phyloP scores from a whole-genome alignment of 2,113 vertebrate genomes.

The Chaenocephalus aceratus region DNA sequence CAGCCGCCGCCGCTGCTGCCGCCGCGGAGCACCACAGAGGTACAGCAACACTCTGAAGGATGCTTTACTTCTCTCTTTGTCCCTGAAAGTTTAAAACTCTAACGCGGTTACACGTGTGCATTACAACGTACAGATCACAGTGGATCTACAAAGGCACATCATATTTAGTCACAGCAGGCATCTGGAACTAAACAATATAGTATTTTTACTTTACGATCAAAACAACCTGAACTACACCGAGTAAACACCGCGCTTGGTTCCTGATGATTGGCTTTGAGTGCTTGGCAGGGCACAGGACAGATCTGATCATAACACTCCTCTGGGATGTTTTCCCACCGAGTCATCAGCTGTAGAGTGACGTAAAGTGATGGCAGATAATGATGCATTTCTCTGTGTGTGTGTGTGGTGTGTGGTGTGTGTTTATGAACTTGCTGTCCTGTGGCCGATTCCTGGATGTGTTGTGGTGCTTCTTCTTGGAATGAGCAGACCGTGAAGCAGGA shows the following conservation, averaged over 20 bases:
- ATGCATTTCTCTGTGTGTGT: conserved; percentile 21
- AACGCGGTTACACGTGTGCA: not conserved
- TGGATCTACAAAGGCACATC: too few relatives aligned
- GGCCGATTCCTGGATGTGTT: conserved; percentile 61
- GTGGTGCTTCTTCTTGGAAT: conserved; percentile 51
- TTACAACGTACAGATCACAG: too few relatives aligned
- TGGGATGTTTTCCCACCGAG: conserved; percentile 46
- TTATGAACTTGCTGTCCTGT: conserved; percentile 56
- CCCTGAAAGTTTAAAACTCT: not conserved
- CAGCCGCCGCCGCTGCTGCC: conserved; percentile 71
- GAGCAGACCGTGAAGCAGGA: conserved; percentile 84
- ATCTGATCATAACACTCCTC: conserved; percentile 52
- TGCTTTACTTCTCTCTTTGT: not conserved
- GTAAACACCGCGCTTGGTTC: conserved; percentile 42
- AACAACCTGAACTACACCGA: not conserved
- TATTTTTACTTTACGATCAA: too few relatives aligned
- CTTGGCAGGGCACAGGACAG: conserved; percentile 37
- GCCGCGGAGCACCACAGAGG: conserved; percentile 88
- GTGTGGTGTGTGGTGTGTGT: conserved; percentile 7
- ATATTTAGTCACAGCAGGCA: too few relatives aligned
- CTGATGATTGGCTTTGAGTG: conserved; percentile 44
- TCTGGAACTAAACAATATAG: too few relatives aligned
- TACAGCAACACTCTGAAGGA: conserved; percentile 52
- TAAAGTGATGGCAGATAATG: conserved; percentile 50
- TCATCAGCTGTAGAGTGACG: conserved; percentile 55